Percentiles rank a stretch among this genome's conserved stretches.
Conservation (phyloP, 2,888 invertebrate genomes). For the Bursaphelenchus okinawaensis region DNA sequence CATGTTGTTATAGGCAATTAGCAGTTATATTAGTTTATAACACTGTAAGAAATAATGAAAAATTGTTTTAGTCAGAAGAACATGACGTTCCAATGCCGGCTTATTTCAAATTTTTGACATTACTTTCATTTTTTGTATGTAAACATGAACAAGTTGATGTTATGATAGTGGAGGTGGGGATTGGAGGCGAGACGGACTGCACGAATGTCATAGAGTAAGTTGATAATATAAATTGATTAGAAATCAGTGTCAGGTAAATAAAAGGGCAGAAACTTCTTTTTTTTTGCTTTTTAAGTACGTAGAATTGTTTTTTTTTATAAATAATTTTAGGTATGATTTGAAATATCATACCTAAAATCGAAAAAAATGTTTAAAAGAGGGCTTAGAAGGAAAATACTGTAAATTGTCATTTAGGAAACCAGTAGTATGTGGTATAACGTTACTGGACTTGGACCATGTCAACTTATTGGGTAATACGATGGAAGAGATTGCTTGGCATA, state of each 20-base stretch:
- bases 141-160: conserved; percentile 74
- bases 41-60: too few species aligned
- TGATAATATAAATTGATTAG: too few species aligned
- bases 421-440: conserved; percentile 80
- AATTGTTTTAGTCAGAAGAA: conserved; percentile 5
- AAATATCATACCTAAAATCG: too few species aligned
- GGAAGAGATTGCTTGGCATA: conserved; percentile 83
- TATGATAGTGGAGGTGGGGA: conserved; percentile 89
- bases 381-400: neutral
- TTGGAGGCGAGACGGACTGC: conserved; percentile 87
- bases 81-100: conserved; percentile 57
- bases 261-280: too few species aligned
- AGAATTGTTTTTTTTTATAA: too few species aligned
- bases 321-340: too few species aligned
- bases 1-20: neutral
- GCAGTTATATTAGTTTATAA: too few species aligned
- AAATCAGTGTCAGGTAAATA: too few species aligned
- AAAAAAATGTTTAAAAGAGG: too few species aligned
- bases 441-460: conserved; percentile 84
- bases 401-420: conserved; percentile 66
- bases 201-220: conserved; percentile 74
- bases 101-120: conserved; percentile 88
- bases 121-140: conserved; percentile 84
- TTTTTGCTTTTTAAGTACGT: too few species aligned
- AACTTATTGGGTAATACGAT: conserved; percentile 75